Conservation (phyloP, 2,888 invertebrate species). For the Hyposoter dolosus region DNA sequence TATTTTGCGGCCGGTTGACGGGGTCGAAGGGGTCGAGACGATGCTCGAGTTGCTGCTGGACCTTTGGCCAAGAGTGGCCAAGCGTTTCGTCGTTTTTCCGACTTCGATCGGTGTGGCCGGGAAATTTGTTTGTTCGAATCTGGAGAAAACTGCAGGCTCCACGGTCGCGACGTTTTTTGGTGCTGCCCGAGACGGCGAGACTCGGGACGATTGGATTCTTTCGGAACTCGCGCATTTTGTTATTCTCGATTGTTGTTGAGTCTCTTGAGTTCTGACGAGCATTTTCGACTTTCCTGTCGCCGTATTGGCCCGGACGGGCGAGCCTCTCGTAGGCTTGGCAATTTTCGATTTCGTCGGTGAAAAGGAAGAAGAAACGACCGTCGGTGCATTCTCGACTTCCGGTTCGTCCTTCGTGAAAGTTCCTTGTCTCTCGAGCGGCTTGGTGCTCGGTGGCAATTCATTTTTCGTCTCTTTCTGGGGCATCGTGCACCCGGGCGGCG, state of each 20-base stretch:
- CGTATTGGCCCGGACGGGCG: conserved; percentile 74
- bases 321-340: conserved; percentile 78
- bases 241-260: conserved; percentile 72
- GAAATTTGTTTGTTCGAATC: conserved; percentile 63
- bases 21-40: conserved; percentile 84
- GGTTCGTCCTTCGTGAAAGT: conserved; percentile 96
- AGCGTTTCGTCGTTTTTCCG: conserved; percentile 64
- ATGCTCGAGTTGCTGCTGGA: conserved; percentile 88
- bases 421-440: conserved; percentile 92
- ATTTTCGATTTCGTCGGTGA: conserved; percentile 80
- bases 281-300: conserved; percentile 75
- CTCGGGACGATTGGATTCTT: conserved; percentile 72
- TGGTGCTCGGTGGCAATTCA: conserved; percentile 68
- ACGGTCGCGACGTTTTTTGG: conserved; percentile 37
- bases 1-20: conserved; percentile 79
- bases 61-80: conserved; percentile 74
- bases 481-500: conserved; percentile 70
- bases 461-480: conserved; percentile 68
- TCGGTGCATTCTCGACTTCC: conserved; percentile 81
- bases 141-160: conserved; percentile 18
- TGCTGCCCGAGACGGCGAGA: conserved; percentile 68
- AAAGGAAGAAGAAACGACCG: conserved; percentile 74
- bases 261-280: conserved; percentile 70
- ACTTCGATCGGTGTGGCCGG: conserved; percentile 74
- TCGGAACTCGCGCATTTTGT: conserved; percentile 75